Conservation (phyloP, 2,113 vertebrate genomes). For the Labrus mixtus region DNA sequence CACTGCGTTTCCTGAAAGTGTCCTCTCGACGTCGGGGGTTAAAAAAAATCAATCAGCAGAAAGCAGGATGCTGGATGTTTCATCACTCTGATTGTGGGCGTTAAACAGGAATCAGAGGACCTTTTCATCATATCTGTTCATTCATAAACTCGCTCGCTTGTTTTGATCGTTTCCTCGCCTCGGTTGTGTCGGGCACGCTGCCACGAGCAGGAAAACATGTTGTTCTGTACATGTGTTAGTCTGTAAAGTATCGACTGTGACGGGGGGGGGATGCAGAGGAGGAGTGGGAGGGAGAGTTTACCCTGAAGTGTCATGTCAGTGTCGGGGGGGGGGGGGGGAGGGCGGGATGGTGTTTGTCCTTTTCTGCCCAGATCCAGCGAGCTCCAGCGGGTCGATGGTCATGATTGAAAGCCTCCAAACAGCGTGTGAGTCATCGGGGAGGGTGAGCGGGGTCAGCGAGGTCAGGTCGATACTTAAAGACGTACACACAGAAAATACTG, state of each 20-base stretch:
- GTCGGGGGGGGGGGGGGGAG: neutral
- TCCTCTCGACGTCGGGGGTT: no score
- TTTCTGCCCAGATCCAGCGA: constrained; percentile 5
- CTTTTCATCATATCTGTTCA: constrained; percentile 25
- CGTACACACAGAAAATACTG: neutral
- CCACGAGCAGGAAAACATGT: constrained; percentile 38
- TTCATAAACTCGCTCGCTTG: constrained; percentile 62
- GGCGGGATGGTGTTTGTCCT: neutral
- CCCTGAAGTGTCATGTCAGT: constrained; percentile 21
- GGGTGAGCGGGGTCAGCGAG: constrained; percentile 30
- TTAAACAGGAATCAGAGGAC: constrained; percentile 45
- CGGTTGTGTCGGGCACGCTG: constrained; percentile 28
- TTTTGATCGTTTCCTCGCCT: constrained; percentile 31
- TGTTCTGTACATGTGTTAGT: constrained; percentile 38
- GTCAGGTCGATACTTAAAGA: constrained; percentile 50
- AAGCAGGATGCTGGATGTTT: constrained; percentile 37
- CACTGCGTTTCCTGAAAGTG: neutral
- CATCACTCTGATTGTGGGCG: constrained; percentile 30
- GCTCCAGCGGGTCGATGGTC: constrained; percentile 37
- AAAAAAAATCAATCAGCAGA: constrained; percentile 32
- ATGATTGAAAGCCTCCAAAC: constrained; percentile 45
- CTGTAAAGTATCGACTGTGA: constrained; percentile 28
- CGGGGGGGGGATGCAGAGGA: constrained; percentile 32
- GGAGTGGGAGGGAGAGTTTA: constrained; percentile 38
- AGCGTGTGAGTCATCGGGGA: constrained; percentile 20